Evolutionary conservation across 2,888 invertebrate species (phyloP), one percentile per base, ranked within the genome.

Genomic region (Pollenia angustigena): DNA sequence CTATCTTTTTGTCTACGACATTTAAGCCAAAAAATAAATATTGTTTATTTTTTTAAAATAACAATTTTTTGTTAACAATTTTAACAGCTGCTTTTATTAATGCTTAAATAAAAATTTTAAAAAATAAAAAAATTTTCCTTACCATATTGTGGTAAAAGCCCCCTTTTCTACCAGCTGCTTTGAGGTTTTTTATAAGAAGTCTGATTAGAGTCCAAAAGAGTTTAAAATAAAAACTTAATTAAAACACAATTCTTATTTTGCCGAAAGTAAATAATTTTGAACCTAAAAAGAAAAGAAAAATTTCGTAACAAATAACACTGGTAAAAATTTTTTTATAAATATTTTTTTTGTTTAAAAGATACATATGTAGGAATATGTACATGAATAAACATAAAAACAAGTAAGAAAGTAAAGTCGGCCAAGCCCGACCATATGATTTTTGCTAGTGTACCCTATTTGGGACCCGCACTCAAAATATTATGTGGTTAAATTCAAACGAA

Each of bases 171-270:
- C 8, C 23, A 18, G 46, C 50, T 23, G n/a, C 23, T 2, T 32
- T 68, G 4, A 4, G 4, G 32, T 72, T 68, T 66, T 78, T 54
- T 46, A 46, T 64, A n/a, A 54, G 52, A 66, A 78, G 44, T 78
- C 18, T 78, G 78, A 76, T 76, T 64, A 76, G 64, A 64, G 42
- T 52, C n/a, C 2, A 64, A 76, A 76, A 14, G 6, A 32, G 32
- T 0, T 32, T 32, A 32, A 64, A 50, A 54, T 76, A 76, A n/a
- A 23, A 76, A 62, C 18, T 23, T 62, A 42, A 71, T 42, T 71
- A 71, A 54, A 71, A 40, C 46, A 72, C 4, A 72, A 46, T 72
- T 72, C 71, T 23, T 58, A 46, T 56, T 72, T 56, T 71, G 18
- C 56, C 56, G 56, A 71, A 56, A 71, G 23, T n/a, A 46, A 23